Base-by-base conservation (phyloP, 2,113 vertebrate genomes). In the Sylvia atricapilla region DNA sequence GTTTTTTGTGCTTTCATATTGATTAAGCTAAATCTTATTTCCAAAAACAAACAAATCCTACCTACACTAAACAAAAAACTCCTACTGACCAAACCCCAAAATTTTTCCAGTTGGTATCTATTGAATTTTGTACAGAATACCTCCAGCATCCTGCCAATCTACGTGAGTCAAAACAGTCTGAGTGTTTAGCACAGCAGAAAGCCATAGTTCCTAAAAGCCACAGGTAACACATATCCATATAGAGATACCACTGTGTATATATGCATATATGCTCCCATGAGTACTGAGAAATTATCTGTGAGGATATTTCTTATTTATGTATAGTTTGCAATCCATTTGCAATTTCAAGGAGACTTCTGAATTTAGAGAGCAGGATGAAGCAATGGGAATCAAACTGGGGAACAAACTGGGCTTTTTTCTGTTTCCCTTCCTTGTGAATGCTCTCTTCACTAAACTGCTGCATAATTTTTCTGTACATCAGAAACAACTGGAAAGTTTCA, bases 11-110 rank as follows among this genome's bases (percentile, higher is more conserved):
- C 77, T 93, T 89, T 91, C 77, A 62, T 95, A 95, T 87, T 94
- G 91, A 92, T 93, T 72, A 96, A 92, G 86, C 86, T 82, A 64
- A 77, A 90, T 90, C 76, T 28, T 67, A 56, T 41, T 90, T 89
- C 80, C 22, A 52, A 81, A 96, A 95, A 6, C 93, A 96, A 97
- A 96, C 95, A 93, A 86, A 84, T 56, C 30, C 79, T 92, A 92
- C 78, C 74, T 82, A 87, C 35, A 63, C 46, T 49, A 94, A 84
- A 77, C 24, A 79, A 90, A 68, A 21, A 3, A 2, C 24, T 82
- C 31, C n/a, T 81, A 74, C 25, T 5, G 1, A 83, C 16, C 33
- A 53, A 90, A 73, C 1, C 7, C 15, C 43, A 5, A 76, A 94
- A 55, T 52, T 62, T 83, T 86, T 47, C 30, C 37, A 80, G 37